These are phyloP conservation scores for Galemys pyrenaicus DNA, from an alignment of 2,113 vertebrate species.

Conservation along the genomic window DNA sequence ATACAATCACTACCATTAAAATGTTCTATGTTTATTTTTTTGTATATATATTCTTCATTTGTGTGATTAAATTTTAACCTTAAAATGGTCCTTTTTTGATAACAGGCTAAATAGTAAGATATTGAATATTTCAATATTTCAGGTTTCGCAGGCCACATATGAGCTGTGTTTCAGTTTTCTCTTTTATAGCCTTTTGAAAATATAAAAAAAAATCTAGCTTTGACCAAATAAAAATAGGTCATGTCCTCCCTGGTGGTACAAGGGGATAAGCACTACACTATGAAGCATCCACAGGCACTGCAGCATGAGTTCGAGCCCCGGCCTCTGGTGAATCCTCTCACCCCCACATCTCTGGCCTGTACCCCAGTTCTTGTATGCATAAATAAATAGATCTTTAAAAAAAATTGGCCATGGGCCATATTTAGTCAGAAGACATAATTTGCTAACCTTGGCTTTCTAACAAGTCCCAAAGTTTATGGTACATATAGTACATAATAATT, in stretches of 20 bases:
- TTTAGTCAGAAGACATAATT: neutral
- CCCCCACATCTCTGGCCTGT: too few species aligned
- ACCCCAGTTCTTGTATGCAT: too few species aligned
- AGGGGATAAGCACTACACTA: too few species aligned
- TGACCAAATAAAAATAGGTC: too few species aligned
- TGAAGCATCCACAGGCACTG: too few species aligned
- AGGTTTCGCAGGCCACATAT: neutral
- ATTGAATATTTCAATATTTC: neutral
- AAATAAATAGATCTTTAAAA: neutral
- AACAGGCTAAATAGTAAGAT: neutral
- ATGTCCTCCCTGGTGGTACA: too few species aligned
- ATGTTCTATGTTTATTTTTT: neutral
- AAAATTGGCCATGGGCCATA: neutral
- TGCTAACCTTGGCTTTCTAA: neutral
- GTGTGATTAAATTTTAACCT: slow-evolving; percentile 30
- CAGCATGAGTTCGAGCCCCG: too few species aligned
- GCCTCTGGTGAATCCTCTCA: too few species aligned
- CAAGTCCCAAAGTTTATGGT: neutral
- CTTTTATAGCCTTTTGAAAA: neutral
- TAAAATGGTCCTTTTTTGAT: neutral
- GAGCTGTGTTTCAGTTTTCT: neutral
- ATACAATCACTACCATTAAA: neutral
- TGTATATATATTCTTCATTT: neutral
- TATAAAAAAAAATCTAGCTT: too few species aligned
- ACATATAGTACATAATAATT: neutral